A percentile compares a stretch with the other conserved stretches of the same genome.
phyloP scores from a whole-genome alignment of 2,797 vertebrate genomes.

The Sarcoramphus papa region DNA sequence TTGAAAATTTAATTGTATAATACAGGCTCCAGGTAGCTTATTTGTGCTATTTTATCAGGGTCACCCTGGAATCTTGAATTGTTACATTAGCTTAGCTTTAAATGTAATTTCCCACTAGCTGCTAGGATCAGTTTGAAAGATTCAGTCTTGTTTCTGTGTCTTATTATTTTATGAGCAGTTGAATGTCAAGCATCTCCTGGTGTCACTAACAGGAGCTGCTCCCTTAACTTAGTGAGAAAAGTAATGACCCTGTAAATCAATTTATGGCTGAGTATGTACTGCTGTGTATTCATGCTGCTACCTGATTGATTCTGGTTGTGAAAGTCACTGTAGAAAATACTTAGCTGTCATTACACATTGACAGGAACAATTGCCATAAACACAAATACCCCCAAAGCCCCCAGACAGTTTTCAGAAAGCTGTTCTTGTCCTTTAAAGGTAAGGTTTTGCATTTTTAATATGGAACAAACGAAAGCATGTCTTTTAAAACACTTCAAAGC shows the following conservation, averaged over 20 bases:
- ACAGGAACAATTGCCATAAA: background rate
- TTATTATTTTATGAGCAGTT: conserved; percentile 5
- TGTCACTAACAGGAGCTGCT: conserved; percentile 21
- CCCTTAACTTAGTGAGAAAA: conserved; percentile 21
- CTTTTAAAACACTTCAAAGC: conserved; percentile 3
- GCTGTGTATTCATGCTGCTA: conserved; percentile 25
- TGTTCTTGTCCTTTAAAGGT: background rate
- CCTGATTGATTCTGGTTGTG: conserved; percentile 31
- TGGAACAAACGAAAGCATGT: background rate
- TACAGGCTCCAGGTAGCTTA: background rate
- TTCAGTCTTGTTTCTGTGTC: background rate
- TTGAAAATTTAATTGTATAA: background rate
- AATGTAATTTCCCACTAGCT: background rate
- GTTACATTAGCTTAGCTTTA: background rate
- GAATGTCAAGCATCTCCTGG: conserved; percentile 22
- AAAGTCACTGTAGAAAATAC: conserved; percentile 39
- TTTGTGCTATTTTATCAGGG: background rate
- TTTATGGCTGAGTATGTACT: conserved; percentile 11
- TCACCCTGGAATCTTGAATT: background rate
- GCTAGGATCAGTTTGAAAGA: background rate
- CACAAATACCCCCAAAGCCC: background rate
- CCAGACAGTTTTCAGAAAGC: background rate
- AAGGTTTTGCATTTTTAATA: background rate
- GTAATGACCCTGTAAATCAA: conserved; percentile 40
- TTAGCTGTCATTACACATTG: background rate